Evolutionary conservation across 2,797 vertebrate species (phyloP).

Genomic region (Argentina silus): DNA sequence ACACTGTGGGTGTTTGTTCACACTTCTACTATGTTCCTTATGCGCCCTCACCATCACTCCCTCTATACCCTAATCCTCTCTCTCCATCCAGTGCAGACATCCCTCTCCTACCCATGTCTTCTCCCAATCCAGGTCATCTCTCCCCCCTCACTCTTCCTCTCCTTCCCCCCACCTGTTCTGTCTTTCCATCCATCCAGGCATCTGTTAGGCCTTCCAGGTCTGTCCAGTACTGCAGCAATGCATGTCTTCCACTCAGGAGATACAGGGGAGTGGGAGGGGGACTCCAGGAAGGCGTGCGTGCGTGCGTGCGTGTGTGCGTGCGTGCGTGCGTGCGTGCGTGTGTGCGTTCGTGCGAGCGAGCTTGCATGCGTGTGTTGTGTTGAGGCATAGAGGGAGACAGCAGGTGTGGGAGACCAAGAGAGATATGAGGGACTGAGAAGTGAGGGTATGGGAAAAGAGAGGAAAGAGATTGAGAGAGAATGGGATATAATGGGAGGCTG

Average conservation of each 20-base stretch:
- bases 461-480: neutral
- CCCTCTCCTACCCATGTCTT: constrained; percentile 6
- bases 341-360: neutral
- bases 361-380: neutral
- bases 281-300: neutral
- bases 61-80: neutral
- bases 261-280: constrained; percentile 11
- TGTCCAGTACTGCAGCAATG: constrained; percentile 19
- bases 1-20: constrained; percentile 3
- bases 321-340: neutral
- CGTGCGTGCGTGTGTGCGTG: neutral
- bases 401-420: no score
- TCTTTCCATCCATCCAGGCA: no score
- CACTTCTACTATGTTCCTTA: neutral
- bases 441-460: no score
- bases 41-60: neutral
- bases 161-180: no score
- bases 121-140: neutral
- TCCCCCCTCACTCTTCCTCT: no score
- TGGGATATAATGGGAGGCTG: no score
- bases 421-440: no score
- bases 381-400: no score
- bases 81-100: neutral
- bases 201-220: no score
- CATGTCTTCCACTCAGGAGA: constrained; percentile 41